Conservation (phyloP, 2,113 vertebrate genomes). For the Chaenocephalus aceratus region DNA sequence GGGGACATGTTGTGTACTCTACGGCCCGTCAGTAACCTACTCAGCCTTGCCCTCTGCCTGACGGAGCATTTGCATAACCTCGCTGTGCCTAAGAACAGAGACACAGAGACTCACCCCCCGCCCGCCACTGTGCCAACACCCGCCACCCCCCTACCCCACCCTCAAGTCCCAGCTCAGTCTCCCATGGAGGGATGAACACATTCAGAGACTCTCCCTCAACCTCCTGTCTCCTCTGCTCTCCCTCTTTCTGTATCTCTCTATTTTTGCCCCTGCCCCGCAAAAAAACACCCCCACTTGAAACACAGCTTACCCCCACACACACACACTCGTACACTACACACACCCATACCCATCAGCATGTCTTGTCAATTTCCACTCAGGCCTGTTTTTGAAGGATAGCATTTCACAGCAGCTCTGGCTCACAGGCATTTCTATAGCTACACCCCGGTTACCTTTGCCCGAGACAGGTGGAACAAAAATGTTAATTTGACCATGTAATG, state of each 20-base stretch:
- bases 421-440: constrained; percentile 69
- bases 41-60: constrained; percentile 86
- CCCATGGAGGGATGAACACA: constrained; percentile 68
- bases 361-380: constrained; percentile 67
- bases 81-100: constrained; percentile 80
- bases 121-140: constrained; percentile 63
- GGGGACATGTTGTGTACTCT: constrained; percentile 87
- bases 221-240: constrained; percentile 11
- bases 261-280: constrained; percentile 15
- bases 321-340: constrained; percentile 10
- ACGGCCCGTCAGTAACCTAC: constrained; percentile 87
- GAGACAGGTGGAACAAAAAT: constrained; percentile 82
- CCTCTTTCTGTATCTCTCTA: constrained; percentile 44
- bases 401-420: constrained; percentile 68
- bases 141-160: constrained; percentile 53
- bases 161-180: constrained; percentile 71
- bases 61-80: constrained; percentile 88
- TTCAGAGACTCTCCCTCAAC: constrained; percentile 38
- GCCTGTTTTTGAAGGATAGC: constrained; percentile 67
- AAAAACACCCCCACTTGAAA: constrained; percentile 34
- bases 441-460: constrained; percentile 64
- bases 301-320: background rate
- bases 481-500: constrained; percentile 85
- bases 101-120: constrained; percentile 60
- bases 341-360: constrained; percentile 47